Base-by-base conservation (phyloP, 2,888 invertebrate genomes). In the Coelopa pilipes region DNA sequence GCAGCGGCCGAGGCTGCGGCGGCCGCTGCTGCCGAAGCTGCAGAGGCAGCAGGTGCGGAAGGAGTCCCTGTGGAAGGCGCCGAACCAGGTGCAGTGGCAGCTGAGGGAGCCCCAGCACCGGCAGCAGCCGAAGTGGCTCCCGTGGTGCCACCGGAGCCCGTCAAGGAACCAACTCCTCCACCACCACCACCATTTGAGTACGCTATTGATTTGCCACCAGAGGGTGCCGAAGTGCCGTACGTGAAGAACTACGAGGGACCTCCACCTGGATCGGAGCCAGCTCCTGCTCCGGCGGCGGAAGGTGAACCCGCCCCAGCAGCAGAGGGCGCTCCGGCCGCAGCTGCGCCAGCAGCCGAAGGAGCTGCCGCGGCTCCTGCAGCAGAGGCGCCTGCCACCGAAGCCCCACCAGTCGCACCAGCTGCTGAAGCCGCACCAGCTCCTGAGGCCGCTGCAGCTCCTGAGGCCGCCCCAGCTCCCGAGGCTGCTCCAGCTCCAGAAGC, bases 111-210 rank as follows among this genome's bases (percentile, higher is more conserved):
- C 4, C 34, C 34, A 7, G 34, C 34, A 34, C 34, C 34, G 2
- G 86, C 84, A n/a, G 79, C 73, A 65, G 79, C 69, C 21, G 87
- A 82, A 1, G 80, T 74, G 13, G 83, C 75, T 9, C 79, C 77
- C 70, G 72, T 80, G 77, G 79, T 77, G 75, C 83, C 80, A 53
- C 83, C 85, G 21, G 83, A 82, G 74, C 85, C 85, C 76, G 86
- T 85, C 13, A 86, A 86, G 79, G 84, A 85, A 76, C 85, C 83
- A 62, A 86, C 86, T 69, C 86, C 88, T 74, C 87, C 88, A 68
- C 88, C 87, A 77, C 87, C 87, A 78, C 86, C 87, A 80, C 88
- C 88, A 84, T 88, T 88, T 77, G 88, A 88, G 72, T 88, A 87
- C 79, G 79, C 82, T 15, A 85, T 87, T 79, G 87, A 88, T 78